Evolutionary conservation across 1,140 invertebrate genomes (phyloP).

Genomic region (Schlechtendalia chinensis): DNA sequence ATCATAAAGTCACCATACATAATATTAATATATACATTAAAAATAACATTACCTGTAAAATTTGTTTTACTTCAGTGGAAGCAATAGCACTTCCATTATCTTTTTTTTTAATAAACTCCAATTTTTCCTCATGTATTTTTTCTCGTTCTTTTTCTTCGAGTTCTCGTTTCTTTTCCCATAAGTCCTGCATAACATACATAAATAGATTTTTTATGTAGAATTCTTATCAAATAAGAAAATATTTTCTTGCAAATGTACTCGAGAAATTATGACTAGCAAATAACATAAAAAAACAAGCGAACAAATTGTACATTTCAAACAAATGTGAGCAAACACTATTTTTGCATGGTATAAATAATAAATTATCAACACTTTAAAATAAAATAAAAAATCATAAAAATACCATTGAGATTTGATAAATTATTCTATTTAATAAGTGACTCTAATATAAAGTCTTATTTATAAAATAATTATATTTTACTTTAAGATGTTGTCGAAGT

Average conservation of each 20-base stretch:
- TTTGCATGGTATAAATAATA: neutral
- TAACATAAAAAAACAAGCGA: neutral
- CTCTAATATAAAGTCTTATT: neutral
- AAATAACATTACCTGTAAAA: conserved; percentile 69
- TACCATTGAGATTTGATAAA: neutral
- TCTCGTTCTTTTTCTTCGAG: conserved; percentile 63
- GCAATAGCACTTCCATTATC: conserved; percentile 92
- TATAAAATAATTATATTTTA: conserved; percentile 57
- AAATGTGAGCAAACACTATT: neutral
- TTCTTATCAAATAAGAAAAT: neutral
- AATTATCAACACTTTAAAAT: neutral
- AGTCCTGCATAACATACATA: conserved; percentile 64
- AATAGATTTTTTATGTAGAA: conserved; percentile 22
- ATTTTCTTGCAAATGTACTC: neutral
- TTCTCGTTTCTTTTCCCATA: conserved; percentile 76
- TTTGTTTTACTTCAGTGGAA: conserved; percentile 93
- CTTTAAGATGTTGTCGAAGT: conserved; percentile 81
- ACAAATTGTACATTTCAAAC: neutral
- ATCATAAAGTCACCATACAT: neutral
- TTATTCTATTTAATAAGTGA: neutral
- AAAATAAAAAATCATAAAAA: neutral
- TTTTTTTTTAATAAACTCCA: conserved; percentile 84
- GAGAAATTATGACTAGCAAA: conserved; percentile 3
- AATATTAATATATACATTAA: neutral
- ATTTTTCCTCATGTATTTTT: conserved; percentile 72